Evolutionary conservation across 2,113 vertebrate species (phyloP).

Genomic region (Charina bottae): DNA sequence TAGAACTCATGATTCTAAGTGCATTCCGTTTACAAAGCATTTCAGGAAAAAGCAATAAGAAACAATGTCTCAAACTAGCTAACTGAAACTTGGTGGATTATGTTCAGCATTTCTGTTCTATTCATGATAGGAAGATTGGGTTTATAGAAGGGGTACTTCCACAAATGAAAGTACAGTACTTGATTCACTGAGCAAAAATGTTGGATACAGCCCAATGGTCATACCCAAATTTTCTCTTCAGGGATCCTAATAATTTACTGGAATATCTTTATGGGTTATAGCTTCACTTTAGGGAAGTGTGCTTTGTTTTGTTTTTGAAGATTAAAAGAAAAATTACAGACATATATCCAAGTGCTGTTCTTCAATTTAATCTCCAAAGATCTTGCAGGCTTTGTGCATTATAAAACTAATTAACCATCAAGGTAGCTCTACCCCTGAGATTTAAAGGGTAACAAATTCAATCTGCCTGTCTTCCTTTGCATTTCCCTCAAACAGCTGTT

Average conservation of each 20-base stretch:
- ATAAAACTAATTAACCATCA: slow-evolving; percentile 54
- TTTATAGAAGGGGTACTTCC: background rate
- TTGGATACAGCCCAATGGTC: background rate
- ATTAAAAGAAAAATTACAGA: slow-evolving; percentile 29
- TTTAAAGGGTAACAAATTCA: slow-evolving; percentile 26
- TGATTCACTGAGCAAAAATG: background rate
- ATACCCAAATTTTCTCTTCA: background rate
- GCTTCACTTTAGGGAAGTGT: background rate
- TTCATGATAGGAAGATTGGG: background rate
- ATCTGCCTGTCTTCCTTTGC: background rate
- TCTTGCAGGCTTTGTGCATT: slow-evolving; percentile 32
- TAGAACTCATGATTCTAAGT: background rate
- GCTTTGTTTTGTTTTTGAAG: slow-evolving; percentile 33
- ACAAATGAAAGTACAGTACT: background rate
- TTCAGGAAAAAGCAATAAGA: background rate
- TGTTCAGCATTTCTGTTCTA: background rate
- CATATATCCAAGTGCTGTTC: slow-evolving; percentile 31
- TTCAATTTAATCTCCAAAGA: slow-evolving; percentile 10
- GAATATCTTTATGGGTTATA: background rate
- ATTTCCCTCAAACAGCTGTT: slow-evolving; percentile 27
- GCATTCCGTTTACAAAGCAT: background rate
- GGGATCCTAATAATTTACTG: background rate
- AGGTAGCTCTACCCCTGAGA: slow-evolving; percentile 32
- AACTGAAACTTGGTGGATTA: background rate
- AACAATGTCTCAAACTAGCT: background rate